Conservation (phyloP, 2,113 vertebrate species). For the Saccopteryx leptura region DNA sequence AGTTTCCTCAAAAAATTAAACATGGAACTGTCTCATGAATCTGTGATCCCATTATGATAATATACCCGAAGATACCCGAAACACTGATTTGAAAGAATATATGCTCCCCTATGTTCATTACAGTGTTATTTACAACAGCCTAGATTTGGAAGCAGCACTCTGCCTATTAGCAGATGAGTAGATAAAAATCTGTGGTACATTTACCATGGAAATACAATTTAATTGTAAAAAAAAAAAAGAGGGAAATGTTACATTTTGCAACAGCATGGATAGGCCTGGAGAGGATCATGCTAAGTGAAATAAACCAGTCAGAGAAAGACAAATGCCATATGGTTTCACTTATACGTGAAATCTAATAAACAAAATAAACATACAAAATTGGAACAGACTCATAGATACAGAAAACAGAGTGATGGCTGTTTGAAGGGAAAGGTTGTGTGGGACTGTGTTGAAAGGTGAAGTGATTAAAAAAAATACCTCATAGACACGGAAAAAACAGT, state of each 20-base stretch:
- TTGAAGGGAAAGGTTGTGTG: background rate
- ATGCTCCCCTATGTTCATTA: background rate
- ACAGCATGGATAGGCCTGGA: background rate
- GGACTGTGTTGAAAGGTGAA: background rate
- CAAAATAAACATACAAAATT: background rate
- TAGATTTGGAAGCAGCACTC: background rate
- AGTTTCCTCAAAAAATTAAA: background rate
- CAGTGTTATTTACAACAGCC: background rate
- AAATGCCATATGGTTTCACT: background rate
- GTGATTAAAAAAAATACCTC: background rate
- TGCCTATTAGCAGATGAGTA: background rate
- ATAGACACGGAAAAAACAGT: background rate
- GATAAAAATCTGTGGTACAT: background rate
- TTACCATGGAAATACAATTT: background rate
- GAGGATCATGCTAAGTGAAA: background rate
- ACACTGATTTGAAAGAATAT: background rate
- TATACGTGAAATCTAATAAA: background rate
- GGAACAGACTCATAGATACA: background rate
- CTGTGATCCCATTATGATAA: background rate
- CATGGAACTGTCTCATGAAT: background rate
- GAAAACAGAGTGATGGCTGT: background rate
- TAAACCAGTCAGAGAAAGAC: background rate
- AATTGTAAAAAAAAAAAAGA: too few species aligned
- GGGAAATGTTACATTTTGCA: background rate
- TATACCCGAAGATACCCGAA: background rate